These are phyloP conservation scores for Poeciliopsis infans DNA, from an alignment of 2,797 vertebrate species.

Conservation along the genomic window DNA sequence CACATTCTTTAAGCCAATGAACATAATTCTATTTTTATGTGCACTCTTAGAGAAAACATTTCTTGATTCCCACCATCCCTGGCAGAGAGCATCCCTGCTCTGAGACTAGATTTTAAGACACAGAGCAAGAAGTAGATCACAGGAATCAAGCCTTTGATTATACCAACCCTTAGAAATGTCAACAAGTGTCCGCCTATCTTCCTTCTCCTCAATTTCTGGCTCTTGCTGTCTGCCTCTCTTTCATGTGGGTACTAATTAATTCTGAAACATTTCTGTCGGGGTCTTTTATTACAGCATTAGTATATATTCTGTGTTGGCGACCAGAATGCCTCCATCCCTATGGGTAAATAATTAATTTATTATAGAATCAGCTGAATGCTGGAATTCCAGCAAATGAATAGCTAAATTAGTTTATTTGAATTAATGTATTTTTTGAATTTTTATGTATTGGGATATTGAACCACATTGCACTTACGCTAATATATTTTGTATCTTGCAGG, in stretches of 20 bases:
- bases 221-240: conserved; percentile 39
- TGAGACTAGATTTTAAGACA: conserved; percentile 44
- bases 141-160: conserved; percentile 60
- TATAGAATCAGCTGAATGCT: conserved; percentile 34
- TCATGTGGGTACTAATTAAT: conserved; percentile 64
- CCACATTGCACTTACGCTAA: background rate
- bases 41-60: conserved; percentile 16
- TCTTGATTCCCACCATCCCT: conserved; percentile 26
- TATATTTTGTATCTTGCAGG: background rate
- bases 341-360: conserved; percentile 48
- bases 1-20: background rate
- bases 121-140: conserved; percentile 48
- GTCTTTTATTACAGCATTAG: conserved; percentile 58
- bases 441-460: background rate
- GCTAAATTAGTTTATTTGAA: background rate
- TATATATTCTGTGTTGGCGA: conserved; percentile 37
- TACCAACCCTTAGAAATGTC: conserved; percentile 60
- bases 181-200: conserved; percentile 60
- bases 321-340: conserved; percentile 36
- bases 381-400: conserved; percentile 2
- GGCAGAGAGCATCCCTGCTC: conserved; percentile 29
- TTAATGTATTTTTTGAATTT: background rate
- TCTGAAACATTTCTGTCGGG: conserved; percentile 41
- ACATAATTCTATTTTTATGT: background rate
- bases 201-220: conserved; percentile 23